Percentiles rank a stretch among this genome's conserved stretches.
Evolutionary conservation across 2,888 invertebrate species (phyloP).

Genomic region (Malthinus flaveolus): DNA sequence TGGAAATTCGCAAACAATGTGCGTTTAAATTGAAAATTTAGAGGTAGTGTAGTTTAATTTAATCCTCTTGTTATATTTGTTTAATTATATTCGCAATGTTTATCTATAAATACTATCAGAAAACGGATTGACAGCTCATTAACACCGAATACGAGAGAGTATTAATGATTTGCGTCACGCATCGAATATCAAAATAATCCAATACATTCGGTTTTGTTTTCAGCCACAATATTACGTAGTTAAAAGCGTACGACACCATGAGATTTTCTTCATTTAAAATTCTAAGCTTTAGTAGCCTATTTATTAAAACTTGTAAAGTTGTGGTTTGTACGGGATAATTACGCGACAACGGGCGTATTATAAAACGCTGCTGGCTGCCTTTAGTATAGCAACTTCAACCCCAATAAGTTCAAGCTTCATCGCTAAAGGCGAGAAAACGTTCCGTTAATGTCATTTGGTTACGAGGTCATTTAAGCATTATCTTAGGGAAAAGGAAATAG

Average conservation of each 20-base stretch:
- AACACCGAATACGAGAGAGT: conserved; percentile 1
- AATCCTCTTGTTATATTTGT: conserved; percentile 12
- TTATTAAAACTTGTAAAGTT: conserved; percentile 39
- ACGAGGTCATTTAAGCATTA: conserved; percentile 46
- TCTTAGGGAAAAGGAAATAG: conserved; percentile 45
- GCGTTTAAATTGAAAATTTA: no score
- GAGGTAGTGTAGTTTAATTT: conserved; percentile 18
- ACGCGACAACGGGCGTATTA: conserved; percentile 38
- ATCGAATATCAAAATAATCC: conserved; percentile 5
- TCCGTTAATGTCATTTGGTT: conserved; percentile 49
- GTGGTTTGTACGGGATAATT: conserved; percentile 37
- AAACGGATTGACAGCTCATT: conserved; percentile 6
- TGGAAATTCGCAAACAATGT: no score
- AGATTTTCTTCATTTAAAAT: conserved; percentile 15
- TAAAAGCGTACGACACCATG: background rate
- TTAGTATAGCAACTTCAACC: conserved; percentile 20
- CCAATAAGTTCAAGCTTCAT: conserved; percentile 36
- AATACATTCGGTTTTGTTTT: background rate
- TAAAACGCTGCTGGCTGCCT: conserved; percentile 28
- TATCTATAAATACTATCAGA: conserved; percentile 11
- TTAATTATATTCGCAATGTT: conserved; percentile 5
- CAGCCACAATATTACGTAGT: background rate
- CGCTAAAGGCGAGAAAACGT: conserved; percentile 40
- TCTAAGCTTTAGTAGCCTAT: conserved; percentile 28
- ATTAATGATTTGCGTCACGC: background rate